These are phyloP conservation scores for Oryzias dopingdopingensis DNA, from an alignment of 2,797 vertebrate species.

Conservation along the genomic window DNA sequence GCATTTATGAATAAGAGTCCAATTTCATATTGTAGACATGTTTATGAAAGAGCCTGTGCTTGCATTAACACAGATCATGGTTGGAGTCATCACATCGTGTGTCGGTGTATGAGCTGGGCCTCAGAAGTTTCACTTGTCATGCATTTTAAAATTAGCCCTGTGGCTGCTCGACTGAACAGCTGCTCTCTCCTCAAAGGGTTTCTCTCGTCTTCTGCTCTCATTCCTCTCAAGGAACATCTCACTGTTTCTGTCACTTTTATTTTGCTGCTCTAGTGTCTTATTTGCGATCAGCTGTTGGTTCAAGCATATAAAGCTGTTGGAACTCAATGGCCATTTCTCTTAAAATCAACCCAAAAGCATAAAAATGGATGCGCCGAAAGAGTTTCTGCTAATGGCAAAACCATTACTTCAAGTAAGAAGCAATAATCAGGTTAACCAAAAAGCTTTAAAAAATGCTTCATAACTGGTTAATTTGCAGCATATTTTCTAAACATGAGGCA, in stretches of 20 bases:
- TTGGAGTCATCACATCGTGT: constrained; percentile 24
- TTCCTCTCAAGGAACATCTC: constrained; percentile 51
- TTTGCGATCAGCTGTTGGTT: constrained; percentile 18
- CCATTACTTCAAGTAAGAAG: too few relatives aligned
- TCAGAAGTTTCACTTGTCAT: constrained; percentile 62
- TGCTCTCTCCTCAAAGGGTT: constrained; percentile 64
- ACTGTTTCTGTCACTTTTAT: constrained; percentile 32
- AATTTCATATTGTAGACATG: not conserved
- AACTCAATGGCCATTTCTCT: not conserved
- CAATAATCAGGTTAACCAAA: too few relatives aligned
- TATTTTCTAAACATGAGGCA: too few relatives aligned
- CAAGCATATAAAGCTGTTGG: constrained; percentile 2
- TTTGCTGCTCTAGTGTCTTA: constrained; percentile 21
- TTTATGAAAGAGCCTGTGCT: constrained; percentile 5
- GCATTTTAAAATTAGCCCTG: constrained; percentile 63
- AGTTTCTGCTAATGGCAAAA: too few relatives aligned
- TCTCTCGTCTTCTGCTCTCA: constrained; percentile 56
- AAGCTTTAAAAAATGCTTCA: too few relatives aligned
- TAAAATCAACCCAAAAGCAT: not conserved
- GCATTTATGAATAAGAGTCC: not conserved
- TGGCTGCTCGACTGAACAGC: constrained; percentile 65
- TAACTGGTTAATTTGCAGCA: too few relatives aligned
- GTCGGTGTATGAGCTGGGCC: constrained; percentile 33
- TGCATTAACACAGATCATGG: constrained; percentile 7
- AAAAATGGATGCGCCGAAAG: too few relatives aligned